Percentiles rank a stretch among this genome's conserved stretches.
These are phyloP conservation scores for Sinonovacula constricta DNA, from an alignment of 1,140 invertebrate genomes.

Conservation along the genomic window DNA sequence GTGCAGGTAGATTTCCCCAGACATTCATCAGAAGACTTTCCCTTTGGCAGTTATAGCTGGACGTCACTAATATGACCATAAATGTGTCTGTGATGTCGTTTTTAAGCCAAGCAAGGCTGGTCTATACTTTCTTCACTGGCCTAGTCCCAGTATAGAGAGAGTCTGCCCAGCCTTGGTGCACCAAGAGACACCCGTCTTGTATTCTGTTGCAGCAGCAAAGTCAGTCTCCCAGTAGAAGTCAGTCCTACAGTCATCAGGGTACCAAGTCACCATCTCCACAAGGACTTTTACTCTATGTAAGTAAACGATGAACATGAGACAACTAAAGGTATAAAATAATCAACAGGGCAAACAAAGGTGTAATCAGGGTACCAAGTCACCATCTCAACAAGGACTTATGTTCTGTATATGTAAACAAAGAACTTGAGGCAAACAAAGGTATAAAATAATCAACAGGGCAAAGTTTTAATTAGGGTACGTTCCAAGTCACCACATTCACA, in stretches of 20 bases:
- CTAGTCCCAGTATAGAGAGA: background rate
- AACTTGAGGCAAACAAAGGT: too few relatives aligned
- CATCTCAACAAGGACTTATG: constrained; percentile 69
- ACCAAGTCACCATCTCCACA: constrained; percentile 74
- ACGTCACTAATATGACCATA: too few relatives aligned
- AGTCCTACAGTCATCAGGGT: constrained; percentile 51
- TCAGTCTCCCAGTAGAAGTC: constrained; percentile 70
- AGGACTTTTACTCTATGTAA: constrained; percentile 62
- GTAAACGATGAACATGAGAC: too few relatives aligned
- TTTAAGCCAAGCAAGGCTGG: too few relatives aligned
- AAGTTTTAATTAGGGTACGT: constrained; percentile 53
- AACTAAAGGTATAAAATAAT: too few relatives aligned
- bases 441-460: too few relatives aligned
- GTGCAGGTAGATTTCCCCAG: too few relatives aligned
- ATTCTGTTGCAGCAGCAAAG: constrained; percentile 56
- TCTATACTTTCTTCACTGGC: background rate
- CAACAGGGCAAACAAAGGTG: too few relatives aligned
- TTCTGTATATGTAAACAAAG: constrained; percentile 62
- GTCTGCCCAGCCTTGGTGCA: background rate
- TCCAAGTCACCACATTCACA: constrained; percentile 74
- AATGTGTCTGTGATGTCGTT: too few relatives aligned
- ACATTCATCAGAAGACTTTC: too few relatives aligned
- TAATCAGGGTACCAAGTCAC: constrained; percentile 66
- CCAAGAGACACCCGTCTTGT: background rate
- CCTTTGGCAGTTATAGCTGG: too few relatives aligned